Conservation (phyloP, 2,113 vertebrate species). For the Condylura cristata region DNA sequence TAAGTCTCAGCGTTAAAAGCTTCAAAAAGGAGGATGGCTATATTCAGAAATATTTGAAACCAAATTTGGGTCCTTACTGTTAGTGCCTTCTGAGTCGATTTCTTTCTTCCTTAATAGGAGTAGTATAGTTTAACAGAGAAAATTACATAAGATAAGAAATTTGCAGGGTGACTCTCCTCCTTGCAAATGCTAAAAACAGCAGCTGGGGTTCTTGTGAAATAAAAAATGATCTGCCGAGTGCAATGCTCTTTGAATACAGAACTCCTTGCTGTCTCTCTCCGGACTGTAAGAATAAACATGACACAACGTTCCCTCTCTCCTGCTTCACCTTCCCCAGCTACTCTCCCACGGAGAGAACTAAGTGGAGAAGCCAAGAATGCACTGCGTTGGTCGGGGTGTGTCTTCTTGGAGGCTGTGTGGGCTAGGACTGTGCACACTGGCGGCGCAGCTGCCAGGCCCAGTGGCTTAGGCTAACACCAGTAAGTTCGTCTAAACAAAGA, state of each 20-base stretch:
- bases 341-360: not conserved
- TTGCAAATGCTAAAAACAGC: slow-evolving; percentile 25
- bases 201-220: not conserved
- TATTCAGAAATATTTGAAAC: not conserved
- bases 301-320: not conserved
- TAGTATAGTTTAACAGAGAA: not conserved
- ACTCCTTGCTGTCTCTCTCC: not conserved
- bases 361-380: not conserved
- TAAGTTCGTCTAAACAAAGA: not conserved
- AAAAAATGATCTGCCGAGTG: not conserved
- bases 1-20: slow-evolving; percentile 1
- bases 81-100: not conserved
- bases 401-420: not conserved
- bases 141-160: not conserved
- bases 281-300: slow-evolving; percentile 16
- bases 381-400: not conserved
- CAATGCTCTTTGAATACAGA: not conserved
- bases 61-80: not conserved
- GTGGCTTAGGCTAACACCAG: slow-evolving; percentile 18
- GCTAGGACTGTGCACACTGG: not conserved
- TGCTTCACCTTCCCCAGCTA: not conserved
- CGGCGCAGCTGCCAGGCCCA: not conserved
- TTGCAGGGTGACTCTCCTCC: not conserved
- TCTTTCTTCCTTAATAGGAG: not conserved
- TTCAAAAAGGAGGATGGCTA: not conserved